Base-by-base conservation (phyloP, 2,113 vertebrate genomes). In the Gymnocephalus cernua region DNA sequence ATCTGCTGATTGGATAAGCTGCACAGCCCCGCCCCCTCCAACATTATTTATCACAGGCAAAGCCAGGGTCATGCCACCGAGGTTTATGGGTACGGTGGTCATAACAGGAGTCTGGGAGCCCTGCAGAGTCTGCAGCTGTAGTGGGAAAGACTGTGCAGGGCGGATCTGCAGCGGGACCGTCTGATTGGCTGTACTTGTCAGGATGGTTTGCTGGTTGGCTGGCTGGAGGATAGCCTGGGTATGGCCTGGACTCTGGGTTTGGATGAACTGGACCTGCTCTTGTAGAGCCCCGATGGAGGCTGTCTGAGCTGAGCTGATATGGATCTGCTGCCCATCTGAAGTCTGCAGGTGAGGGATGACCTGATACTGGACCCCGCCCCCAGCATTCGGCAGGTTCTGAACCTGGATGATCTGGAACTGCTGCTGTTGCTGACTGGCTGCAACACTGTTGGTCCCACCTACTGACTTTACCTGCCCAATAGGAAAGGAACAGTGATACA, bases 271-370 rank as follows among this genome's bases (percentile, higher is more conserved):
- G 86, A 99, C 97, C 92, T 98, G 98, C 67, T 99, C 97, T 63
- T 97, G 94, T 44, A 95, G 82, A 23, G 90, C 77, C 27, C 92
- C 92, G 8, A 99, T 93, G 86, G 97, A 95, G 59, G 96, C 91
- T 59, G 96, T 35, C 62, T 94, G 97, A 79, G 95, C 94, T 21
- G 98, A 95, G 92, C 94, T 97, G 88, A 99, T 95, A 74, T 99
- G 98, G 93, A 99, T 96, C 88, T 98, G 98, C 93, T 99, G 98
- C 81, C 98, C 96, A 89, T 99, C 98, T 2, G 97, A 94, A 12
- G 98, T 96, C 93, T 99, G 98, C 89, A 99, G 94, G 84, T 99
- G 98, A n/a, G 98, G 98, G 86, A 99, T 98, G 83, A 99, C 97
- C 95, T 99, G 98, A 88, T 99, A 99, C 90, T 99, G 98, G 48